A percentile compares a stretch with the other conserved stretches of the same genome.
phyloP scores from a whole-genome alignment of 2,113 vertebrate genomes.

The Equus przewalskii region DNA sequence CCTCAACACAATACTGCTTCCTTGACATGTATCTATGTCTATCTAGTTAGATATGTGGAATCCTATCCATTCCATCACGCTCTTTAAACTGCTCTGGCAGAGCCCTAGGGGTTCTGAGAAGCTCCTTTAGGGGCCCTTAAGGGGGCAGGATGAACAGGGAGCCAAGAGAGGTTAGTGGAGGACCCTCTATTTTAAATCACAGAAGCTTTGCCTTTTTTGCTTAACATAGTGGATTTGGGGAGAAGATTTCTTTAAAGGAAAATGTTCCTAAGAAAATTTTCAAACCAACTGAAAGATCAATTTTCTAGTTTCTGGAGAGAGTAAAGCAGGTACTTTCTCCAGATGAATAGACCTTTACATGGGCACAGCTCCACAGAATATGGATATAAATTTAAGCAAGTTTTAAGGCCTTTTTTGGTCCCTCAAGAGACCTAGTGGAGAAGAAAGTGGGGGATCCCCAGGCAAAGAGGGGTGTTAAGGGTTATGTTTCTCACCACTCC shows the following conservation, averaged over 20 bases:
- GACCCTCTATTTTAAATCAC: not conserved
- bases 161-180: not conserved
- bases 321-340: not conserved
- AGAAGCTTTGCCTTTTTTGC: slow-evolving; percentile 31
- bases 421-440: not conserved
- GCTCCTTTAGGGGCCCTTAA: not conserved
- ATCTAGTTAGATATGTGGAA: not conserved
- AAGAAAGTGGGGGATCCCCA: not conserved
- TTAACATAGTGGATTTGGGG: not conserved
- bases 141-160: not conserved
- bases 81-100: not conserved
- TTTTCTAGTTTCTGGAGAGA: slow-evolving; percentile 42
- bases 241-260: slow-evolving; percentile 34
- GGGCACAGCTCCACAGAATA: not conserved
- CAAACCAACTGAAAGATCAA: slow-evolving; percentile 3
- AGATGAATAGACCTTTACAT: not conserved
- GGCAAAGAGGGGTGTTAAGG: not conserved
- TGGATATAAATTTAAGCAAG: slow-evolving; percentile 23
- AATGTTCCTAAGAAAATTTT: slow-evolving; percentile 21
- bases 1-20: not conserved
- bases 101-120: not conserved
- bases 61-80: not conserved
- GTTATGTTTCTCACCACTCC: not conserved
- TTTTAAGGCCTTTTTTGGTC: slow-evolving; percentile 31
- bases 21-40: not conserved